These are phyloP conservation scores for Drosophila macrospina DNA, from an alignment of 2,888 invertebrate genomes.

Conservation along the genomic window DNA sequence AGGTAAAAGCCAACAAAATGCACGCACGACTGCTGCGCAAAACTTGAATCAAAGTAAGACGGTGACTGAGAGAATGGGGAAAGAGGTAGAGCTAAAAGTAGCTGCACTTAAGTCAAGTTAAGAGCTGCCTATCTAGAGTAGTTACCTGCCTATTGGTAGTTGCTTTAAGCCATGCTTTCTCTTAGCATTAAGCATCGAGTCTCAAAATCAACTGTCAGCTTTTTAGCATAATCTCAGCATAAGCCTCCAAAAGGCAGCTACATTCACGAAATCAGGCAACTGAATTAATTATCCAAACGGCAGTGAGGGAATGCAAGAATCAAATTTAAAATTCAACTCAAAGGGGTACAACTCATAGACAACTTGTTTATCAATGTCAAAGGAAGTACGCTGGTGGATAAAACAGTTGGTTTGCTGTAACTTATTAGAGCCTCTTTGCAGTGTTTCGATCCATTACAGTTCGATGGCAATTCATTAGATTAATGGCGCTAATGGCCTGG, in stretches of 20 bases:
- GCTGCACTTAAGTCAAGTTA: slow-evolving; percentile 17
- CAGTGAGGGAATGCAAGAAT: slow-evolving; percentile 6
- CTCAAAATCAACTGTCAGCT: slow-evolving; percentile 22
- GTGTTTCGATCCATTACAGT: slow-evolving; percentile 45
- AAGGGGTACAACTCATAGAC: background rate
- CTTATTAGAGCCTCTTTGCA: background rate
- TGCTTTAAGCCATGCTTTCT: slow-evolving; percentile 8
- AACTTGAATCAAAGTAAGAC: slow-evolving; percentile 21
- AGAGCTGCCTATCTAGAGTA: slow-evolving; percentile 10
- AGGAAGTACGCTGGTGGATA: background rate
- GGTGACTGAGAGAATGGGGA: background rate
- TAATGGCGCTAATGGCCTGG: slow-evolving; percentile 80
- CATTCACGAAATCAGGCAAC: slow-evolving; percentile 55
- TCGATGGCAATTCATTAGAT: slow-evolving; percentile 80
- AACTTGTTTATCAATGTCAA: slow-evolving; percentile 63
- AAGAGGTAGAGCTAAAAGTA: slow-evolving; percentile 8
- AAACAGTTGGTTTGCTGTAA: background rate
- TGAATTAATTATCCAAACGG: slow-evolving; percentile 54
- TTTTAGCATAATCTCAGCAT: slow-evolving; percentile 37
- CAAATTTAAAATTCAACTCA: slow-evolving; percentile 3
- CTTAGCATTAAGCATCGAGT: too few relatives aligned
- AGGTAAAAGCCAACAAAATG: slow-evolving; percentile 25
- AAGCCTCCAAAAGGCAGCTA: slow-evolving; percentile 34
- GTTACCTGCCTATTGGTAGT: slow-evolving; percentile 18
- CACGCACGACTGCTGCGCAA: slow-evolving; percentile 34